phyloP scores from a whole-genome alignment of 2,797 vertebrate genomes.

The Numenius phaeopus region DNA sequence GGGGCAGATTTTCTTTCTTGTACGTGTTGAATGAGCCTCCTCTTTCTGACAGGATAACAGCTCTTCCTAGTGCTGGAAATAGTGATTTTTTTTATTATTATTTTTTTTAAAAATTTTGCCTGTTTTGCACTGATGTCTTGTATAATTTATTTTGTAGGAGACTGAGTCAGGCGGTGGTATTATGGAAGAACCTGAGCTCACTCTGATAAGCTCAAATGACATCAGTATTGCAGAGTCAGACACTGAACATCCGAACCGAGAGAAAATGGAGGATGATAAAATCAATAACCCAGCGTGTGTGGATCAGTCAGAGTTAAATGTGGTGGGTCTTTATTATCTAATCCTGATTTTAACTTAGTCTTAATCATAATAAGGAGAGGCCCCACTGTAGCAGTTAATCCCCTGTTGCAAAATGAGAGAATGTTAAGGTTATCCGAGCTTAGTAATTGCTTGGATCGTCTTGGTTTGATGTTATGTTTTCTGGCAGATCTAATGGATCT shows the following conservation, averaged over 20 bases:
- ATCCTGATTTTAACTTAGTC: background rate
- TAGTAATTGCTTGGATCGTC: background rate
- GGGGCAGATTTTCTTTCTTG: background rate
- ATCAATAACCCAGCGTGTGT: background rate
- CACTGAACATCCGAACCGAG: conserved; percentile 46
- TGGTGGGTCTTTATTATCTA: conserved; percentile 61
- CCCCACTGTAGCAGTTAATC: background rate
- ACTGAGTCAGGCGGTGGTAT: conserved; percentile 82
- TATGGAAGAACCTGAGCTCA: conserved; percentile 91
- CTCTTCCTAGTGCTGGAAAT: background rate
- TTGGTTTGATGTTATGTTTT: background rate
- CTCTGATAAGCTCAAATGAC: conserved; percentile 86
- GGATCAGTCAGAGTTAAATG: background rate
- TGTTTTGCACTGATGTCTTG: background rate
- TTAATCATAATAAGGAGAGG: background rate
- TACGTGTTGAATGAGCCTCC: background rate
- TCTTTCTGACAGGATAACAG: background rate
- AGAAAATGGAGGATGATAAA: background rate
- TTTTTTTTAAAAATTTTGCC: no score
- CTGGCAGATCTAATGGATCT: background rate
- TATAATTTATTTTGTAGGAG: conserved; percentile 77
- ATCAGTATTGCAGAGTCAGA: conserved; percentile 80
- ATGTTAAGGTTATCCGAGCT: background rate
- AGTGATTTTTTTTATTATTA: no score
- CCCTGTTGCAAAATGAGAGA: background rate